Evolutionary conservation across 2,113 vertebrate genomes (phyloP).

Genomic region (crab-eating macaque (Macaca fascicularis)): DNA sequence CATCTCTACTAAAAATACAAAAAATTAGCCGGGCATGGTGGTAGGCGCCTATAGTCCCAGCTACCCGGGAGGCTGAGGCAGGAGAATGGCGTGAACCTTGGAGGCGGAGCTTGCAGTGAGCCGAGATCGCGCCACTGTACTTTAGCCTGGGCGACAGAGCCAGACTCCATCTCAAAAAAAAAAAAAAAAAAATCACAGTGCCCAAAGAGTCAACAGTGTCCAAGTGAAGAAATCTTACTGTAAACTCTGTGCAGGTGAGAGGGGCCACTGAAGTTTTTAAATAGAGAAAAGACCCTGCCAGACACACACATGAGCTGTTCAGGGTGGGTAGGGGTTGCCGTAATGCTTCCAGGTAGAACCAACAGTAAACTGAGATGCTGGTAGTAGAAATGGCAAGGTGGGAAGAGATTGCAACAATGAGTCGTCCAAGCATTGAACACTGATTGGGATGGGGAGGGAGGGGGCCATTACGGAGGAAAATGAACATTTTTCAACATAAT

Average conservation of each 20-base stretch:
- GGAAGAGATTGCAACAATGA: background rate
- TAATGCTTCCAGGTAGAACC: background rate
- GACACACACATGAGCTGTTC: accelerated
- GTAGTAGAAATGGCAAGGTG: background rate
- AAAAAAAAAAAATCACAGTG: background rate
- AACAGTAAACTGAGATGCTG: background rate
- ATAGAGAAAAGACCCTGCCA: background rate
- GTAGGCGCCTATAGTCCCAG: accelerated
- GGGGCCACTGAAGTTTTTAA: background rate
- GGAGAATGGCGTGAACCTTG: too few relatives aligned
- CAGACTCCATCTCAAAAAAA: too few relatives aligned
- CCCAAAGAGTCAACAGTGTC: background rate
- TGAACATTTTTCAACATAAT: background rate
- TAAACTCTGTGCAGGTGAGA: background rate
- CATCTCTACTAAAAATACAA: too few relatives aligned
- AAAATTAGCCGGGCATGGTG: too few relatives aligned
- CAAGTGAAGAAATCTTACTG: background rate
- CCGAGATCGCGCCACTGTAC: too few relatives aligned
- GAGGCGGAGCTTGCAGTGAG: too few relatives aligned
- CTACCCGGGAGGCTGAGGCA: too few relatives aligned
- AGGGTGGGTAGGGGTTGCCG: background rate
- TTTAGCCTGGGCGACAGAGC: too few relatives aligned
- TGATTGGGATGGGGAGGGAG: background rate
- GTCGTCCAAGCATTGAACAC: background rate
- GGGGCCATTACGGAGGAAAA: background rate